Percentiles rank a stretch among this genome's conserved stretches.
These are phyloP conservation scores for Myotis lucifugus DNA, from an alignment of 2,113 vertebrate species.

Conservation along the genomic window DNA sequence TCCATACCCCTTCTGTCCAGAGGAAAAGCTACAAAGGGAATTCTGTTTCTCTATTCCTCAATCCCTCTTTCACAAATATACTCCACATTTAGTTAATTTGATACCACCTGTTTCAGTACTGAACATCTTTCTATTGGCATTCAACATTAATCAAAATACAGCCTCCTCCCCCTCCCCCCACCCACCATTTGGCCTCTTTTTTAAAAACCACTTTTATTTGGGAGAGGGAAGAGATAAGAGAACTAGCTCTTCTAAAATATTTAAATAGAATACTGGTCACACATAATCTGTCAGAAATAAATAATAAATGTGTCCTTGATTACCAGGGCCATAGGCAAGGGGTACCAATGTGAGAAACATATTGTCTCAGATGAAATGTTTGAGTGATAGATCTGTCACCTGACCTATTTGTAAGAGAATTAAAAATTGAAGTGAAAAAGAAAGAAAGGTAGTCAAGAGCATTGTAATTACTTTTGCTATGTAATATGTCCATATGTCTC, in stretches of 20 bases:
- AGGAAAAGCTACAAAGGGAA: neutral
- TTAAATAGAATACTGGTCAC: neutral
- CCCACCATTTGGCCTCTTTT: neutral
- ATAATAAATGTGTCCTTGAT: neutral
- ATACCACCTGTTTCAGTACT: neutral
- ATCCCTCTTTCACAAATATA: neutral
- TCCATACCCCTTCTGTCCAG: neutral
- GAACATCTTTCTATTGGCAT: neutral
- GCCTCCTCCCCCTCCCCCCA: neutral
- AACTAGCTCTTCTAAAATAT: neutral
- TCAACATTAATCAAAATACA: neutral
- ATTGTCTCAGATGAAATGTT: neutral
- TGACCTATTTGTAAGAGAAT: neutral
- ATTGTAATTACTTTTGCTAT: neutral
- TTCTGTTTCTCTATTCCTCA: neutral
- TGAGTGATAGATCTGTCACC: neutral
- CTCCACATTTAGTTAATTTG: neutral
- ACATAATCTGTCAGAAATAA: slow-evolving; percentile 24
- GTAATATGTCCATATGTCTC: neutral
- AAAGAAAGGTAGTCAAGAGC: neutral
- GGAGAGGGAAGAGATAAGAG: neutral
- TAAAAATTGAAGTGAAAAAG: slow-evolving; percentile 14
- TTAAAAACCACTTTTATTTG: neutral
- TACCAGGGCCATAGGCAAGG: neutral
- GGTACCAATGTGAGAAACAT: neutral